A percentile compares a stretch with the other conserved stretches of the same genome.
phyloP scores from a whole-genome alignment of 2,797 vertebrate species.

The Taeniopygia guttata region DNA sequence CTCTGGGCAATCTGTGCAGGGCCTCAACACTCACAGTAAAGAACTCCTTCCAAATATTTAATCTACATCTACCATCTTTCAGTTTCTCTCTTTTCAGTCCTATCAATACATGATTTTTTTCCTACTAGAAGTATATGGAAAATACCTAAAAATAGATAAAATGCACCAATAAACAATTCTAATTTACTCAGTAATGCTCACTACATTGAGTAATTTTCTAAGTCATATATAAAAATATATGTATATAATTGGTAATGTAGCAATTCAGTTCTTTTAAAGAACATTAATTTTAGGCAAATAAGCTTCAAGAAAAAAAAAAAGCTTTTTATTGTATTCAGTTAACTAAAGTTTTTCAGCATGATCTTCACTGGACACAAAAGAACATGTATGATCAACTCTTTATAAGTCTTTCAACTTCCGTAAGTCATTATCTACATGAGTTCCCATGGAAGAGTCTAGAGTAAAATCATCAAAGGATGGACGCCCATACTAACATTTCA shows the following conservation, averaged over 20 bases:
- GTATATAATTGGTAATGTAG: slow-evolving; percentile 47
- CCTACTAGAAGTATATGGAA: background rate
- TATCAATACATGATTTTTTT: background rate
- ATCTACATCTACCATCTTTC: background rate
- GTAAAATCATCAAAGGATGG: background rate
- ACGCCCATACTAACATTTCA: background rate
- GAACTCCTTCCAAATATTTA: background rate
- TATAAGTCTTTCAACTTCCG: background rate
- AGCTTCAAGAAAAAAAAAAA: slow-evolving; percentile 47
- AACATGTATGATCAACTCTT: background rate
- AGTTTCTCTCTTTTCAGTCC: background rate
- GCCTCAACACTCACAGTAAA: background rate
- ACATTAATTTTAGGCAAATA: slow-evolving; percentile 26
- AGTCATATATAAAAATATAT: slow-evolving; percentile 5
- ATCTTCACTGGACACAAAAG: slow-evolving; percentile 50
- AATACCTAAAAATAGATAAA: background rate
- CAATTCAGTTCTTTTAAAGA: slow-evolving; percentile 40
- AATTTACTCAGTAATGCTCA: background rate
- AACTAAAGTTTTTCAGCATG: slow-evolving; percentile 37
- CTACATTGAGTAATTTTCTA: background rate
- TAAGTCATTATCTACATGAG: background rate
- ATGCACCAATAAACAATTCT: background rate
- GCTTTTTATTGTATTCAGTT: slow-evolving; percentile 40
- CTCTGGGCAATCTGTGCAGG: background rate
- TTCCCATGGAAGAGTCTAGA: background rate